phyloP scores from a whole-genome alignment of 1,140 invertebrate species.

The Pachypeltis micranthus region DNA sequence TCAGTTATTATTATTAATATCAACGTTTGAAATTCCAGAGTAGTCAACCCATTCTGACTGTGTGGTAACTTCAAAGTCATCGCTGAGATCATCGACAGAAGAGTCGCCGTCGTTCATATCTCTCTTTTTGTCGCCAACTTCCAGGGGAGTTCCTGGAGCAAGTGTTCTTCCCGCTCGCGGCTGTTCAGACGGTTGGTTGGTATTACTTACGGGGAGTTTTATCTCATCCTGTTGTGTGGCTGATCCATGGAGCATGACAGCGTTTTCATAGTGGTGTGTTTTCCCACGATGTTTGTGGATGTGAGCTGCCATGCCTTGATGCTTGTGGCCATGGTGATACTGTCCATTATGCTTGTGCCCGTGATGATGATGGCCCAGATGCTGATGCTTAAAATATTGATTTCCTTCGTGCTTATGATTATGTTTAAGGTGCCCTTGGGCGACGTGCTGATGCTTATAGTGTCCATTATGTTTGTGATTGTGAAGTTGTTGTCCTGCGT shows the following conservation, averaged over 20 bases:
- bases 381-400: slow-evolving; percentile 2
- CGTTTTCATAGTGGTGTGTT: not conserved
- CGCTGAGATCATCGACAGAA: not conserved
- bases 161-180: no score
- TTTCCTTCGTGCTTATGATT: not conserved
- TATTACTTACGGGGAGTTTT: no score
- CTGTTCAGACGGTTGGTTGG: no score
- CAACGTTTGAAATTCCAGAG: no score
- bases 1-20: no score
- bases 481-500: not conserved
- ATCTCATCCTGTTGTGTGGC: no score
- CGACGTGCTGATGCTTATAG: not conserved
- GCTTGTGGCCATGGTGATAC: slow-evolving; percentile 16
- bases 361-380: slow-evolving; percentile 16
- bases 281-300: slow-evolving; percentile 15
- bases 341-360: slow-evolving; percentile 20
- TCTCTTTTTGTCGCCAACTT: no score
- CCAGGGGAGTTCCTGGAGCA: no score
- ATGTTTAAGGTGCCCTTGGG: not conserved
- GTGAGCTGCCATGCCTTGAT: slow-evolving; percentile 13
- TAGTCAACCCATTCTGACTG: slow-evolving; percentile 1
- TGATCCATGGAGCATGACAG: not conserved
- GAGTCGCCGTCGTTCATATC: not conserved
- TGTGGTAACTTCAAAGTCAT: slow-evolving; percentile 5
- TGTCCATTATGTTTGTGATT: slow-evolving; percentile 3